Evolutionary conservation across 2,888 invertebrate genomes (phyloP).

Genomic region (Nomada flava): DNA sequence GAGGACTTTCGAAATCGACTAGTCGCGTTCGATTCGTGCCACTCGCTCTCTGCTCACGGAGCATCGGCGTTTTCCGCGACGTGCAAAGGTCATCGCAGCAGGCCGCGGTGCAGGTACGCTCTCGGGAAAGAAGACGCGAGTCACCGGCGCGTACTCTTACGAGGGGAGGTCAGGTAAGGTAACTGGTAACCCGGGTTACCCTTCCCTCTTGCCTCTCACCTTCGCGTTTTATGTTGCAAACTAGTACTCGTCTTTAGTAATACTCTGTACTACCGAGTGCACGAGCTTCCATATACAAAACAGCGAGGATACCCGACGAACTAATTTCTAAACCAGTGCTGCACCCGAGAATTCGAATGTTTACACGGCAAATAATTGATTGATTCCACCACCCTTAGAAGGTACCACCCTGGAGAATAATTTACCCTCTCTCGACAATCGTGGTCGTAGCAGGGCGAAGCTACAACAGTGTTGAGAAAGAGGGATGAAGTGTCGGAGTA

Average conservation of each 20-base stretch:
- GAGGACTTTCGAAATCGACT: conserved; percentile 72
- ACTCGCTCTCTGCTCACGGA: conserved; percentile 70
- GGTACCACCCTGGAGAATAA: not conserved
- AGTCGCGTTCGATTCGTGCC: conserved; percentile 74
- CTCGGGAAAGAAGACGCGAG: conserved; percentile 73
- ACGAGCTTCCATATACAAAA: conserved; percentile 36
- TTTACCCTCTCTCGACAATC: conserved; percentile 34
- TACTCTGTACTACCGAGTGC: conserved; percentile 52
- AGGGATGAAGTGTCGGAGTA: conserved; percentile 22
- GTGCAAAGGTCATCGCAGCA: conserved; percentile 73
- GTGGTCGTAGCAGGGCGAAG: conserved; percentile 24
- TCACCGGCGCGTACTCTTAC: conserved; percentile 74
- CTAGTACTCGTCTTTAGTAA: conserved; percentile 71
- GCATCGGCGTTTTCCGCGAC: conserved; percentile 75
- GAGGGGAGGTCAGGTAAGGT: conserved; percentile 74
- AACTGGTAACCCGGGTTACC: conserved; percentile 68
- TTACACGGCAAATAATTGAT: too few species aligned
- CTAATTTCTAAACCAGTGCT: not conserved
- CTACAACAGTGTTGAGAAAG: conserved; percentile 17
- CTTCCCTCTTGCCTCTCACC: conserved; percentile 71
- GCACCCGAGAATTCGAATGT: too few species aligned
- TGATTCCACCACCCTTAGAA: not conserved
- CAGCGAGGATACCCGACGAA: conserved; percentile 10
- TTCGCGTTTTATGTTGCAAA: conserved; percentile 72
- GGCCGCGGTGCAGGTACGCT: conserved; percentile 63